A percentile compares a stretch with the other conserved stretches of the same genome.
phyloP scores from a whole-genome alignment of 1,140 invertebrate species.

The Drosophila suzukii region DNA sequence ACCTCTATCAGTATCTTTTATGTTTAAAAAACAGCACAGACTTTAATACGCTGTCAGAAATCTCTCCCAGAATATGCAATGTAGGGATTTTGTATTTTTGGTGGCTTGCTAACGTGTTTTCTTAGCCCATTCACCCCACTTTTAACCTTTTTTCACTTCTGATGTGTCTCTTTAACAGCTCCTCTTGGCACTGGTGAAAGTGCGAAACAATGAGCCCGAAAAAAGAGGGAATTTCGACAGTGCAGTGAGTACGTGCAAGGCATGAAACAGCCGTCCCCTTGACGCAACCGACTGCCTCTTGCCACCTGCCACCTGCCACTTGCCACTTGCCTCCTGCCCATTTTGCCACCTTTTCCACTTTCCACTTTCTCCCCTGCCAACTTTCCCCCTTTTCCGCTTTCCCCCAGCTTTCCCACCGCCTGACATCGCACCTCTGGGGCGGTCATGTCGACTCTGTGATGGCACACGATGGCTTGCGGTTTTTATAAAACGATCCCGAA shows the following conservation, averaged over 20 bases:
- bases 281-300: conserved; percentile 31
- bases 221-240: conserved; percentile 43
- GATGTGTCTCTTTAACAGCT: conserved; percentile 36
- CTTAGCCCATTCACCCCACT: conserved; percentile 3
- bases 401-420: background rate
- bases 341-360: background rate
- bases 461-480: conserved; percentile 64
- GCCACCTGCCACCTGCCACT: conserved; percentile 25
- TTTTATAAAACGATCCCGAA: conserved; percentile 66
- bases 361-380: background rate
- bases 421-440: conserved; percentile 41
- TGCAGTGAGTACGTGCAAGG: conserved; percentile 66
- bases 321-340: conserved; percentile 10
- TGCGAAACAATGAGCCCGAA: conserved; percentile 23
- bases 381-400: conserved; percentile 1
- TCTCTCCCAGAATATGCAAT: background rate
- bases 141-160: conserved; percentile 4
- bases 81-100: background rate
- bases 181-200: conserved; percentile 12
- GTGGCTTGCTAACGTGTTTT: conserved; percentile 1
- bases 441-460: conserved; percentile 63
- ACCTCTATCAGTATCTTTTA: too few species aligned
- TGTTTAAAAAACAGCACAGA: too few species aligned
- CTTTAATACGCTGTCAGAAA: too few species aligned
- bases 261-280: conserved; percentile 39